These are phyloP conservation scores for Stomatorhinus ivindoensis DNA, from an alignment of 2,113 vertebrate genomes.

Conservation along the genomic window DNA sequence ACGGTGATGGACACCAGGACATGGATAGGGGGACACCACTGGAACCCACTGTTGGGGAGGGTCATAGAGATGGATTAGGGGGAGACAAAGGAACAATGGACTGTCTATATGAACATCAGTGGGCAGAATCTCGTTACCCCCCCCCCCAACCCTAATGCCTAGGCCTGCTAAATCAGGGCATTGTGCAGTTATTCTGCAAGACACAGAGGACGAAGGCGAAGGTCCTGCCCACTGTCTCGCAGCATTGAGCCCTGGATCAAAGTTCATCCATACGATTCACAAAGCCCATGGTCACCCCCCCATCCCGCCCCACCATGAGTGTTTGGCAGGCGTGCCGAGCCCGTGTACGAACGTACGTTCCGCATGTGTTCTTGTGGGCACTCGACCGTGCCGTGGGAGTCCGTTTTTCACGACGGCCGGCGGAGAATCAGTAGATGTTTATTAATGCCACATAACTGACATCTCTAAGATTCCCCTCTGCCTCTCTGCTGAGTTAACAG, in stretches of 20 bases:
- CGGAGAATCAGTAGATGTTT: conserved; percentile 28
- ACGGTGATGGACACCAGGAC: background rate
- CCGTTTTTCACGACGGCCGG: conserved; percentile 13
- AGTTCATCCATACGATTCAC: background rate
- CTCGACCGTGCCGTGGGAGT: conserved; percentile 14
- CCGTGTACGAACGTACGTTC: background rate
- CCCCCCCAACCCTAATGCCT: background rate
- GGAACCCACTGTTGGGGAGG: background rate
- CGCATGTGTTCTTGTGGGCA: background rate
- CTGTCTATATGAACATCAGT: conserved; percentile 2
- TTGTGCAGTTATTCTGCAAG: background rate
- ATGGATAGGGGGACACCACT: background rate
- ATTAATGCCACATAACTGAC: conserved; percentile 37
- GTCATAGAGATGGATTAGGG: background rate
- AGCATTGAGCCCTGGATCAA: background rate
- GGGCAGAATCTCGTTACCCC: background rate
- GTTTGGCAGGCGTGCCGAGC: background rate
- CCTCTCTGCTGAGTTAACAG: background rate
- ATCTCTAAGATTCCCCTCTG: conserved; percentile 13
- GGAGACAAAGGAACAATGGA: conserved; percentile 9
- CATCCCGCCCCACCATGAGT: background rate
- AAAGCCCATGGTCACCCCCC: background rate
- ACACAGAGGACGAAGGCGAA: background rate
- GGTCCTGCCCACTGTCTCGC: background rate
- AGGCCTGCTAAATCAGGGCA: conserved; percentile 7